These are phyloP conservation scores for Raillietiella orientalis DNA, from an alignment of 2,888 invertebrate species.

Conservation along the genomic window DNA sequence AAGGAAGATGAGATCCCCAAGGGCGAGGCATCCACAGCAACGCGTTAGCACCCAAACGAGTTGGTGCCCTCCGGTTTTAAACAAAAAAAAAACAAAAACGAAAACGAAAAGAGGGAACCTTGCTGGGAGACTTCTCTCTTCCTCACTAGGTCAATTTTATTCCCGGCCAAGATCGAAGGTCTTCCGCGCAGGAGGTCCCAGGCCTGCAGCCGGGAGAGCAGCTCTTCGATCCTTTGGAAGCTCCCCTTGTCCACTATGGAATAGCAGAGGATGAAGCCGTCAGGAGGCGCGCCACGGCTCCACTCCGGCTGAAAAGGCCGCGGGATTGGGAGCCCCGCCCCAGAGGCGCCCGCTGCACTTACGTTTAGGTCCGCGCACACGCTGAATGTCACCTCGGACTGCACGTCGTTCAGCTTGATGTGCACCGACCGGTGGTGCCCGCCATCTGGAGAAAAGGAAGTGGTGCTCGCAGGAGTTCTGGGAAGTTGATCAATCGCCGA, in stretches of 20 bases:
- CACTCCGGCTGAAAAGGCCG: conserved; percentile 27
- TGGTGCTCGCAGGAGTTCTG: no score
- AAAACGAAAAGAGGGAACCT: no score
- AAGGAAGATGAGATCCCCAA: no score
- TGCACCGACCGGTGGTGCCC: conserved; percentile 37
- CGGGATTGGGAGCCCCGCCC: no score
- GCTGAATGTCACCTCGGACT: conserved; percentile 61
- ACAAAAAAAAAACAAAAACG: no score
- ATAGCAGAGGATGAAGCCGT: conserved; percentile 62
- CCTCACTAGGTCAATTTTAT: conserved; percentile 14
- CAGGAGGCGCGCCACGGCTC: conserved; percentile 31
- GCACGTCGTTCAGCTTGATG: conserved; percentile 69
- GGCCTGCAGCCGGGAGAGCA: conserved; percentile 39
- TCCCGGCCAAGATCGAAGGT: conserved; percentile 12
- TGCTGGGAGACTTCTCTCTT: conserved; percentile 11
- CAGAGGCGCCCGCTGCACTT: conserved; percentile 10
- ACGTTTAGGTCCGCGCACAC: conserved; percentile 38
- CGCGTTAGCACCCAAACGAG: no score
- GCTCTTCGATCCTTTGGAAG: conserved; percentile 46
- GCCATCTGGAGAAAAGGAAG: conserved; percentile 20
- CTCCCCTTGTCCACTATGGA: conserved; percentile 70
- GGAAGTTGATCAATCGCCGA: no score
- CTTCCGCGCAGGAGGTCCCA: conserved; percentile 36
- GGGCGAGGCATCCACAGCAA: no score
- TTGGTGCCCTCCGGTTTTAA: no score